Conservation (phyloP, 2,888 invertebrate species). For the Bombylius discolor region DNA sequence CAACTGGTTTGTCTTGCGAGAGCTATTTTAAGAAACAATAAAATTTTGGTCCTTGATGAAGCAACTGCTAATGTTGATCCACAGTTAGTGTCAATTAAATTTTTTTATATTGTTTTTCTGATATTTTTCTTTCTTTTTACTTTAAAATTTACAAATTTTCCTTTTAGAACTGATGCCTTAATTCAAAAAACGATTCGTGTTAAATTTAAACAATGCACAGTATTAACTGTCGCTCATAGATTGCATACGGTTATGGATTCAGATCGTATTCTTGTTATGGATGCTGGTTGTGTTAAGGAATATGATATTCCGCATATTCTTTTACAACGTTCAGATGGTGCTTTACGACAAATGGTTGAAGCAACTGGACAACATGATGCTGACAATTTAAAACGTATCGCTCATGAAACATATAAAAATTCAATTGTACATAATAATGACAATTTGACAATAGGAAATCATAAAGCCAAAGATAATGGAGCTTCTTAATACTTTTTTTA, state of each 20-base stretch:
- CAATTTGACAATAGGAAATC: background rate
- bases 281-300: constrained; percentile 61
- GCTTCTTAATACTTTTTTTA: background rate
- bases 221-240: constrained; percentile 82
- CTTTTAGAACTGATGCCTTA: constrained; percentile 57
- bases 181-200: constrained; percentile 73
- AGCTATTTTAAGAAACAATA: constrained; percentile 48
- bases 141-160: constrained; percentile 24
- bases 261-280: constrained; percentile 77
- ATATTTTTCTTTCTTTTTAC: background rate
- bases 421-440: background rate
- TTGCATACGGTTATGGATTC: constrained; percentile 89
- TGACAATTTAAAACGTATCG: constrained; percentile 38
- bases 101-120: background rate
- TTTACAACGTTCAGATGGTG: constrained; percentile 45
- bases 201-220: constrained; percentile 71
- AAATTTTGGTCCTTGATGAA: constrained; percentile 52
- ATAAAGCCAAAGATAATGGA: constrained; percentile 2
- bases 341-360: constrained; percentile 55
- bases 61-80: constrained; percentile 58
- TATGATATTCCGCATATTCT: constrained; percentile 56
- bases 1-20: constrained; percentile 55
- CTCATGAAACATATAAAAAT: constrained; percentile 29
- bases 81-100: constrained; percentile 29
- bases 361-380: constrained; percentile 47